Evolutionary conservation across 2,113 vertebrate genomes (phyloP).

Genomic region (Manacus vitellinus): DNA sequence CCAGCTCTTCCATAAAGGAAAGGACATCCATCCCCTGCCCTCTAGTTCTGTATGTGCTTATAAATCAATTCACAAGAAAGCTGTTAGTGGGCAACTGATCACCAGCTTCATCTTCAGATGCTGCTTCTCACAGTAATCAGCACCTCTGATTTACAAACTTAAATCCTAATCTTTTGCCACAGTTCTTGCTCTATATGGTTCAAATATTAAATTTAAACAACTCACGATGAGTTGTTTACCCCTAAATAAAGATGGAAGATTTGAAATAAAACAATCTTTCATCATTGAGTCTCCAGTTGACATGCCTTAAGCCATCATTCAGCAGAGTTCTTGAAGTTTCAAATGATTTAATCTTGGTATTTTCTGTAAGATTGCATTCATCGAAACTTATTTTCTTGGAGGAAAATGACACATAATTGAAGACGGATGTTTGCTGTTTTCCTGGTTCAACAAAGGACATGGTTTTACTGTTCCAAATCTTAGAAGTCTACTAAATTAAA

Average conservation of each 20-base stretch:
- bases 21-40: background rate
- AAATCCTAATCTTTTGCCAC: background rate
- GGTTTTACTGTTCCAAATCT: background rate
- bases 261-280: constrained; percentile 8
- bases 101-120: background rate
- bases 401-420: background rate
- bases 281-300: background rate
- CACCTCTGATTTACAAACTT: background rate
- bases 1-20: background rate
- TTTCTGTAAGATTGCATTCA: background rate
- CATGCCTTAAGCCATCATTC: background rate
- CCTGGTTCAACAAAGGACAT: background rate
- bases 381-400: background rate
- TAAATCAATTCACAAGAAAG: background rate
- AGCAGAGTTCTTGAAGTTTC: background rate
- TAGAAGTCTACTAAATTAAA: background rate
- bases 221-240: background rate
- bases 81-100: background rate
- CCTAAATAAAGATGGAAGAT: background rate
- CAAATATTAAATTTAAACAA: background rate
- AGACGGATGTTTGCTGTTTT: background rate
- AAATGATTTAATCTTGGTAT: background rate
- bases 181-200: background rate
- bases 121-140: background rate
- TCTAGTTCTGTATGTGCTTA: background rate